phyloP scores from a whole-genome alignment of 2,797 vertebrate genomes.

The Hybognathus amarus region DNA sequence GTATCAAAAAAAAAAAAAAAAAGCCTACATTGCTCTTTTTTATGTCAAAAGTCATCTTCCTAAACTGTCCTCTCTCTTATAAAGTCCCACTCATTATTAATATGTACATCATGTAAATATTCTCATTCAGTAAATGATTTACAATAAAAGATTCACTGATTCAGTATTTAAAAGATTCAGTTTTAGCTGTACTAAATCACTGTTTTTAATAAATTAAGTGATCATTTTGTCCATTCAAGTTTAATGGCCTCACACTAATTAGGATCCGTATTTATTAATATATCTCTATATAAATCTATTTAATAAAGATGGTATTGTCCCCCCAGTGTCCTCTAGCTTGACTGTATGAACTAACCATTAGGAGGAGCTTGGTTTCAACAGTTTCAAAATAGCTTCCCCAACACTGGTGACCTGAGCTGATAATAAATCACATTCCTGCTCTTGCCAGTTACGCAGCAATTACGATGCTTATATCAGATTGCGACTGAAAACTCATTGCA shows the following conservation, averaged over 20 bases:
- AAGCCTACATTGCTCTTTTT: background rate
- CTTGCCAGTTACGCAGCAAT: background rate
- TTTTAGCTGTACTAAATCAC: background rate
- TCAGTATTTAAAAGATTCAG: background rate
- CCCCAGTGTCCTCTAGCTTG: background rate
- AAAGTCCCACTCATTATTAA: background rate
- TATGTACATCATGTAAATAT: no score
- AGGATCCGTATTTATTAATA: background rate
- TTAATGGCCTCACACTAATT: background rate
- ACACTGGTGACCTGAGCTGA: slow-evolving; percentile 24
- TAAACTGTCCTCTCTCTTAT: background rate
- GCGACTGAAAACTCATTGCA: slow-evolving; percentile 6
- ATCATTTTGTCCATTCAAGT: background rate
- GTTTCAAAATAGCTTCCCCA: background rate
- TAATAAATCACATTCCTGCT: slow-evolving; percentile 8
- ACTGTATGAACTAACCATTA: background rate
- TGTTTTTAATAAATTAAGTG: background rate
- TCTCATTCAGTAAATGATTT: background rate
- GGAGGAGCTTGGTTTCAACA: background rate
- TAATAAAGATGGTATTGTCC: background rate
- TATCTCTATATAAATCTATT: background rate
- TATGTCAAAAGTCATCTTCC: background rate
- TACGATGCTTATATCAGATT: background rate
- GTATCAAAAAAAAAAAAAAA: background rate
- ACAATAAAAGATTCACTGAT: background rate